These are phyloP conservation scores for Coracias cyanogaster DNA, from an alignment of 2,797 vertebrate species.

Conservation along the genomic window DNA sequence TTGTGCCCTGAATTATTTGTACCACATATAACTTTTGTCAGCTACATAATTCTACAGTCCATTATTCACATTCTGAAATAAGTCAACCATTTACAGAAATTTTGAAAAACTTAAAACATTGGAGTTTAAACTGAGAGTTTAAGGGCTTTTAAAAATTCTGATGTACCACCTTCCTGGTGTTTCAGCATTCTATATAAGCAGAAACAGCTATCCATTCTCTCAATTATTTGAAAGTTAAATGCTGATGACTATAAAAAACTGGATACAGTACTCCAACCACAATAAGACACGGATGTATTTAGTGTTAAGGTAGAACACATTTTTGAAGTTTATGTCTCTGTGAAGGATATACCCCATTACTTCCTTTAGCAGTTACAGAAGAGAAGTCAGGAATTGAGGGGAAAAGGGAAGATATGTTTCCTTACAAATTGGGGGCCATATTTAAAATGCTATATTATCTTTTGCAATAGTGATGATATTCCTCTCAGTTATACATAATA, in stretches of 20 bases:
- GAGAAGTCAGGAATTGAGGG: not conserved
- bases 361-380: not conserved
- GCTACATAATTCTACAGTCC: not conserved
- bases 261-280: not conserved
- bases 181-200: not conserved
- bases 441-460: not conserved
- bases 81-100: not conserved
- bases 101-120: not conserved
- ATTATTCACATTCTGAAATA: not conserved
- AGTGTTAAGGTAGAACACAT: not conserved
- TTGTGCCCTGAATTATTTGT: not conserved
- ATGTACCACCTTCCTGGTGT: not conserved
- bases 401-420: not conserved
- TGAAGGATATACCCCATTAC: not conserved
- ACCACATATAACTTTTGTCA: not conserved
- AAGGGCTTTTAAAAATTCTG: not conserved
- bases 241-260: not conserved
- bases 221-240: not conserved
- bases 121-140: not conserved
- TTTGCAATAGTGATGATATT: not conserved
- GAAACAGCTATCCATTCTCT: not conserved
- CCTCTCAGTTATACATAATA: not conserved
- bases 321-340: not conserved
- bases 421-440: not conserved
- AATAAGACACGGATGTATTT: not conserved